Evolutionary conservation across 1,140 invertebrate species (phyloP).

Genomic region (Limonius californicus): DNA sequence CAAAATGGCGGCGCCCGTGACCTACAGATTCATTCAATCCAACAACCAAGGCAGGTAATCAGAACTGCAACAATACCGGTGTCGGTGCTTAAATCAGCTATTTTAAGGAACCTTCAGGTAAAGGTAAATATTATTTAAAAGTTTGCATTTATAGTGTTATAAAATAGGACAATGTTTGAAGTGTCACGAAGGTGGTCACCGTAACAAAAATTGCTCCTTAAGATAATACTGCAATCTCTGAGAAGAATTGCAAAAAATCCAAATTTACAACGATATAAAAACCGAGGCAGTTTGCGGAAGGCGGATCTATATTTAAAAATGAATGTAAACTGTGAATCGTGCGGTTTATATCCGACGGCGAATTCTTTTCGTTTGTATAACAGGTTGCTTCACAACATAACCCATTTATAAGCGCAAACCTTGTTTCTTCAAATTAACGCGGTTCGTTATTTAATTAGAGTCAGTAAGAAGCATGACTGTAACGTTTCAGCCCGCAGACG

Average conservation of each 20-base stretch:
- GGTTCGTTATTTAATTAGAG: no score
- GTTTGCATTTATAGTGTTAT: no score
- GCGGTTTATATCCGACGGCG: neutral
- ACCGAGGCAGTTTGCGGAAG: neutral
- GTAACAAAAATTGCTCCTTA: no score
- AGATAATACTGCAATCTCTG: no score
- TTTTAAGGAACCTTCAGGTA: no score
- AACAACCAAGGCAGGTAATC: neutral
- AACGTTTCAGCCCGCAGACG: no score
- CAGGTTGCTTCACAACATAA: neutral
- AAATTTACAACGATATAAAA: neutral
- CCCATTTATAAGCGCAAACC: neutral
- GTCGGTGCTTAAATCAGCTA: no score
- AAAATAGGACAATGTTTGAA: no score
- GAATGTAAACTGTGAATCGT: neutral
- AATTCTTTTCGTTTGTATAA: neutral
- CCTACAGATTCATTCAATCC: constrained; percentile 44
- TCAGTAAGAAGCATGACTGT: no score
- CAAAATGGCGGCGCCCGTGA: constrained; percentile 52
- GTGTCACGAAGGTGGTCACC: no score
- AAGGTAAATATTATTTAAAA: no score
- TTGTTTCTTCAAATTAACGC: neutral
- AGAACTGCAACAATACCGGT: no score
- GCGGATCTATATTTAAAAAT: neutral
- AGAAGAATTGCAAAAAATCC: neutral